These are phyloP conservation scores for Helleia helle DNA, from an alignment of 2,888 invertebrate genomes.

Conservation along the genomic window DNA sequence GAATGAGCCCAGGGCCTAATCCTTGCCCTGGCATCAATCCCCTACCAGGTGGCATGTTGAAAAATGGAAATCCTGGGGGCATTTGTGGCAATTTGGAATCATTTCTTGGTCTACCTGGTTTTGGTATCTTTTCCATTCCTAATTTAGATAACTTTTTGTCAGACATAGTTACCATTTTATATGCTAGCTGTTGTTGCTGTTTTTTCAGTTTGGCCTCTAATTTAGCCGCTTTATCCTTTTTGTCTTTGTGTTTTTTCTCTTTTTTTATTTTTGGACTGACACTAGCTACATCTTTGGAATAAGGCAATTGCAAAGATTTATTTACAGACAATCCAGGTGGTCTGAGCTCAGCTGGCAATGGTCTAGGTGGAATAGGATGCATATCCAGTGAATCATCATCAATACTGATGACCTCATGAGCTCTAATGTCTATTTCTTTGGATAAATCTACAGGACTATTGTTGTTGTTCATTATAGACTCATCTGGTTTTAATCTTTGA, in stretches of 20 bases:
- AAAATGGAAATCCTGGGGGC: slow-evolving; percentile 61
- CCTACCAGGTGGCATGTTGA: slow-evolving; percentile 63
- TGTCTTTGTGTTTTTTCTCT: slow-evolving; percentile 71
- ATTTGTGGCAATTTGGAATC: slow-evolving; percentile 52
- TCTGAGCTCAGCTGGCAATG: slow-evolving; percentile 33
- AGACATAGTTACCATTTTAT: slow-evolving; percentile 48
- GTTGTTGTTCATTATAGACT: slow-evolving; percentile 65
- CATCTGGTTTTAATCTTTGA: slow-evolving; percentile 46
- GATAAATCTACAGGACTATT: slow-evolving; percentile 67
- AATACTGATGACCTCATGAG: slow-evolving; percentile 64
- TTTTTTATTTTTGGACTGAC: slow-evolving; percentile 74
- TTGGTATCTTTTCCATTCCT: slow-evolving; percentile 43
- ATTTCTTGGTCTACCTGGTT: slow-evolving; percentile 55
- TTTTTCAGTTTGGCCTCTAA: slow-evolving; percentile 62
- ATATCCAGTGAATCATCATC: slow-evolving; percentile 63
- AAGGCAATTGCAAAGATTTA: slow-evolving; percentile 59
- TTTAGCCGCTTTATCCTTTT: slow-evolving; percentile 64
- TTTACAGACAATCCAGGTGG: slow-evolving; percentile 53
- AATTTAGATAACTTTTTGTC: slow-evolving; percentile 53
- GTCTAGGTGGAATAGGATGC: slow-evolving; percentile 35
- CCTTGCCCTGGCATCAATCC: slow-evolving; percentile 73
- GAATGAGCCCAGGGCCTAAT: slow-evolving; percentile 63
- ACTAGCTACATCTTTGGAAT: slow-evolving; percentile 69
- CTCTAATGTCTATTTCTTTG: slow-evolving; percentile 62
- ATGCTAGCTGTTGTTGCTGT: slow-evolving; percentile 58